Evolutionary conservation across 1,140 invertebrate species (phyloP), one percentile per base, ranked within the genome.

Genomic region (Heliconius nattereri): DNA sequence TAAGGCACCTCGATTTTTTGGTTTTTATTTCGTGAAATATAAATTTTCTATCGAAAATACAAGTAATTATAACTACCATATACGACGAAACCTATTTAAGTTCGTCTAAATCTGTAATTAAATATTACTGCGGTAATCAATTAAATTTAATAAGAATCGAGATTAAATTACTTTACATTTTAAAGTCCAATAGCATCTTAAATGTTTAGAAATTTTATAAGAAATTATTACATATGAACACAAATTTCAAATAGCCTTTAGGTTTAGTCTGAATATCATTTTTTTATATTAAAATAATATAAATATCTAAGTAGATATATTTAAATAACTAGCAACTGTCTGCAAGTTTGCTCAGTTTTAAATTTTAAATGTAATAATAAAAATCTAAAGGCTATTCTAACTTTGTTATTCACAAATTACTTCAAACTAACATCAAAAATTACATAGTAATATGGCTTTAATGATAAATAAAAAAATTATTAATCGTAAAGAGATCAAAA

Each of bases 1-100:
- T 91, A 91, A 91, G 90, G 90, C 90, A 91, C 90, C 90, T 90
- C 84, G 81, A 84, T 78, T 90, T 89, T 91, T 91, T 91, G 88
- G 89, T 91, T 86, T 89, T 78, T 82, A 88, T 85, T 84, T 83
- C 80, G 76, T 78, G 73, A 81, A 80, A 83, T 76, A 81, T 75
- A 78, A 86, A 78, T 80, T 72, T 82, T 40, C 52, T 79, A 70
- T 23, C 54, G 66, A 40, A 79, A 75, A 79, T 75, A 75, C 78
- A 79, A 57, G 78, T 20, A 52, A 52, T 52, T 52, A 72, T 60
- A n/a, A 60, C 26, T 60, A 60, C 54, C n/a, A 60, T 60, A 23
- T 60, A 60, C 73, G 73, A 66, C 73, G 54, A 60, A 60, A 11
- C 54, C 54, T 20, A 57, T 73, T 32, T 8, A 60, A 29, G 40